phyloP scores from a whole-genome alignment of 1,140 invertebrate species.

The Battus philenor region DNA sequence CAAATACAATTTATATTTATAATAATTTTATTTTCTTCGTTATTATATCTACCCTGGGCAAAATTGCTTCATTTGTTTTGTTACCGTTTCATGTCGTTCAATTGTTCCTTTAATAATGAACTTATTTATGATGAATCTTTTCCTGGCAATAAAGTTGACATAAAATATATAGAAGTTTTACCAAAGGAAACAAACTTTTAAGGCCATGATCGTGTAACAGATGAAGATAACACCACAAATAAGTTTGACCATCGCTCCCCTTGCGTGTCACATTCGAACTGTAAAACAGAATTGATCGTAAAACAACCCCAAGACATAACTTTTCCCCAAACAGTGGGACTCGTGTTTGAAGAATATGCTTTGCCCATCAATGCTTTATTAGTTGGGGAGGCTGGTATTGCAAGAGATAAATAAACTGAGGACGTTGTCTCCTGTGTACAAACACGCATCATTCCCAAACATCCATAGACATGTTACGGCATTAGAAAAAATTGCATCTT shows the following conservation, averaged over 20 bases:
- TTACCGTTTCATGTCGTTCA: no score
- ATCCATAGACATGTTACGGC: not conserved
- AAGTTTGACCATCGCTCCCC: conserved; percentile 8
- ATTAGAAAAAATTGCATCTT: not conserved
- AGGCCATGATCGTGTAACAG: not conserved
- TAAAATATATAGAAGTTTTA: no score
- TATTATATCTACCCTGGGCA: no score
- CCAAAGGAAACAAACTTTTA: no score
- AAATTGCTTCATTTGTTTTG: no score
- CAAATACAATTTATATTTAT: no score
- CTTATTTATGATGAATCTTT: no score
- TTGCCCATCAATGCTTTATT: conserved; percentile 52
- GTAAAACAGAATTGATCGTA: conserved; percentile 44
- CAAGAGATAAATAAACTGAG: not conserved
- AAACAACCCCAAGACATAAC: conserved; percentile 53
- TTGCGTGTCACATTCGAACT: conserved; percentile 4
- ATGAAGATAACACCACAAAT: conserved; percentile 9
- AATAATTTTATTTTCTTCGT: no score
- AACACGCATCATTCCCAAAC: not conserved
- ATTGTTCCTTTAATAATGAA: no score
- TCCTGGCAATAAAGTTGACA: no score
- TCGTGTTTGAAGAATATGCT: conserved; percentile 27
- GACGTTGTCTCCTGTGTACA: not conserved
- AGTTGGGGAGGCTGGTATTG: conserved; percentile 26
- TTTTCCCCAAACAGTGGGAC: conserved; percentile 27